These are phyloP conservation scores for Aurelia aurita DNA, from an alignment of 30 jellyfish, hydroid and myxozoan species.

Conservation along the genomic window DNA sequence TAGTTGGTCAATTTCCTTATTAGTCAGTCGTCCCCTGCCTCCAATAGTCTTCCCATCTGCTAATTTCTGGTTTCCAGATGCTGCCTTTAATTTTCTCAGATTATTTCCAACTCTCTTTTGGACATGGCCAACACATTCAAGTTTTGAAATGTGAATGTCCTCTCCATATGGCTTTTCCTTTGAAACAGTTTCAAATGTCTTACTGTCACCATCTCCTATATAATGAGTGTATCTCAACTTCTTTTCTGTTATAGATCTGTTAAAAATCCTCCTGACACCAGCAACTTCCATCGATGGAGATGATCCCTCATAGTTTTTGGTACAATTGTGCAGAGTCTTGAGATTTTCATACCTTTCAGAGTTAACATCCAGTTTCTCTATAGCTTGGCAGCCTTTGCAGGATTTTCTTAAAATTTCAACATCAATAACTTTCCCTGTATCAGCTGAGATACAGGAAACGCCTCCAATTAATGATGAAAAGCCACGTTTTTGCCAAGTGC, in stretches of 20 bases:
- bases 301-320: conserved; percentile 22
- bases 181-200: conserved; percentile 23
- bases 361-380: not conserved
- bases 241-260: conserved; percentile 6
- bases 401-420: too few species aligned
- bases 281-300: conserved; percentile 63
- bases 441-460: too few species aligned
- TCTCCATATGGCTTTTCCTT: conserved; percentile 48
- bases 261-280: conserved; percentile 39
- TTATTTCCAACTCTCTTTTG: conserved; percentile 28
- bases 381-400: conserved; percentile 4
- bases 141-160: conserved; percentile 8
- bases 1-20: conserved; percentile 16
- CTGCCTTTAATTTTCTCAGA: conserved; percentile 23
- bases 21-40: conserved; percentile 35
- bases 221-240: conserved; percentile 33
- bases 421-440: too few species aligned
- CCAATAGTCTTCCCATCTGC: conserved; percentile 39
- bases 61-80: not conserved
- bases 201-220: conserved; percentile 58
- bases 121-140: conserved; percentile 38
- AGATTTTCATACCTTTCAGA: not conserved
- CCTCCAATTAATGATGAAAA: too few species aligned
- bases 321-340: not conserved
- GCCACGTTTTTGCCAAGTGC: too few species aligned